Evolutionary conservation across 2,888 invertebrate species (phyloP), one percentile per base, ranked within the genome.

Genomic region (Trachelus troglodyta): DNA sequence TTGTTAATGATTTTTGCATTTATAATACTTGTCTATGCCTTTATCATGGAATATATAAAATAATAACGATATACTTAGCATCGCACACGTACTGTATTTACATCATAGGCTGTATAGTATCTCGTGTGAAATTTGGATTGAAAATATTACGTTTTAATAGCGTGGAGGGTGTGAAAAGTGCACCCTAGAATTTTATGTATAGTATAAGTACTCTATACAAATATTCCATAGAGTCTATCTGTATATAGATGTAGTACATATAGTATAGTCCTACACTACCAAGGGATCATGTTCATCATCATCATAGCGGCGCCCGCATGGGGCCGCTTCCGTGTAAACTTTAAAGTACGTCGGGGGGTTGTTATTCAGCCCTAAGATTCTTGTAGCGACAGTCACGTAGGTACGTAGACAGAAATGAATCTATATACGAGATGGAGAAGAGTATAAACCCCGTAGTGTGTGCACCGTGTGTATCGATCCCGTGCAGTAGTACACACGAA

Each of bases 381-480:
- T 56, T 23, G 15, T 23, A 23, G 9, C 56, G 56, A 56, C 56
- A 56, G 56, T 56, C 56, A 56, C 23, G 56, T 56, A 56, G 23
- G 56, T 56, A 56, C 23, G 56, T 56, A 56, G 56, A 23, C 56
- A 56, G 23, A 56, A 56, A 56, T 23, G 56, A 56, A 56, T 56
- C 23, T 56, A 56, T 56, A 56, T 56, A 56, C 23, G 56, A 56
- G 23, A 23, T 23, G 56, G 56, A 56, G 56, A 56, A 56, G 56
- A 56, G 56, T 56, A 56, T 56, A 56, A 40, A 56, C 56, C 56
- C 15, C 23, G 56, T 56, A 71, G 31, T 34, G 71, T 71, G 71
- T 71, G 71, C 71, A 34, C 71, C 85, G 34, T 84, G 87, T 88
- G 87, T 89, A 89, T 89, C 89, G 89, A 89, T 89, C 89, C 86